Evolutionary conservation across 2,797 vertebrate genomes (phyloP).

Genomic region (Characodon lateralis): DNA sequence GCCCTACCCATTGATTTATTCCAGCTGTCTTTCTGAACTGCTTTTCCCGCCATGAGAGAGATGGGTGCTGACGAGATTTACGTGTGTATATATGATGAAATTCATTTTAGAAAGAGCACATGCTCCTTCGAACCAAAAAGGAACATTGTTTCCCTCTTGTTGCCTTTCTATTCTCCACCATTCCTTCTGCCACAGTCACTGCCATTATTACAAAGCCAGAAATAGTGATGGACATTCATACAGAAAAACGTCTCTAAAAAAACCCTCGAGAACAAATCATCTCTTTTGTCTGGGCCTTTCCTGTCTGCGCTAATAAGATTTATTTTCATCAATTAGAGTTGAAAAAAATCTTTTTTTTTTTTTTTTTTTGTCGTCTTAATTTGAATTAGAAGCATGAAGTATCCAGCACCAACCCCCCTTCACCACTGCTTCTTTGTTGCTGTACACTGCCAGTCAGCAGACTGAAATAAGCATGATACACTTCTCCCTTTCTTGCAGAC

Average conservation of each 20-base stretch:
- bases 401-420: no score
- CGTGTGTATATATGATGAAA: constrained; percentile 74
- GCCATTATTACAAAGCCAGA: constrained; percentile 42
- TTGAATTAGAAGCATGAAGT: not conserved
- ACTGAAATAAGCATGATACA: no score
- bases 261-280: constrained; percentile 14
- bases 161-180: constrained; percentile 25
- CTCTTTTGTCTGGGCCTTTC: constrained; percentile 27
- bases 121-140: constrained; percentile 59
- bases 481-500: no score
- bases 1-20: constrained; percentile 79
- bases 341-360: no score
- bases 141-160: constrained; percentile 35
- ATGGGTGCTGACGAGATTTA: constrained; percentile 71
- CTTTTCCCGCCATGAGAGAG: constrained; percentile 76
- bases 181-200: constrained; percentile 20
- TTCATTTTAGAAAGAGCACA: constrained; percentile 76
- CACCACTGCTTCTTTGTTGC: no score
- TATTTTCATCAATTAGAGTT: not conserved
- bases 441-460: no score
- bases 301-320: constrained; percentile 4
- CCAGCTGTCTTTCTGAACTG: constrained; percentile 73
- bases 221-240: constrained; percentile 64
- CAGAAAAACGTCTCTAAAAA: constrained; percentile 65
- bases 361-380: not conserved